Evolutionary conservation across 2,888 invertebrate species (phyloP), one percentile per base, ranked within the genome.

Genomic region (Gandaritis pyraliata): DNA sequence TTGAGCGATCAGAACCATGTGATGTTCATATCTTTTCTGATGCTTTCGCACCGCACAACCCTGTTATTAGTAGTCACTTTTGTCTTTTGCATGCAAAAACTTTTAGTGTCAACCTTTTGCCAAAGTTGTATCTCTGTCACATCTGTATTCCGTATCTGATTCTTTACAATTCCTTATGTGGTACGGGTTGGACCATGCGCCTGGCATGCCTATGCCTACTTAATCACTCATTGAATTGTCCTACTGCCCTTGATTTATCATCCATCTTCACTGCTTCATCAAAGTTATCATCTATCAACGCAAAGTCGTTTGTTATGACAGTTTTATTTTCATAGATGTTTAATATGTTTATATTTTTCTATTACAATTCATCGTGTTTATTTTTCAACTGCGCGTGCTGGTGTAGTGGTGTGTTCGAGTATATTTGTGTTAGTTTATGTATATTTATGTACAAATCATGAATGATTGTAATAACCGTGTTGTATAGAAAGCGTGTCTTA

Each of bases 401-500:
- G 1, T 45, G 45, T 41, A 12, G 38, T 33, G n/a, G n/a, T 47
- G 47, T 53, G 13, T 51, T 39, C 29, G 50, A 50, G 36, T 36
- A 33, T 41, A 18, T 10, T 16, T 41, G 41, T 23, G 7, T 47
- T 47, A 47, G n/a, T 53, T 10, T 16, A 52, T 48, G 30, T 53
- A 12, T 18, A 38, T 30, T 43, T 30, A 50, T 29, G 41, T 33
- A 29, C 46, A 29, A 45, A 47, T 47, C 41, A 55, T 58, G 58
- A 55, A 51, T 64, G 45, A 52, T 49, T 52, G 50, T 63, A 59
- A 70, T 67, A 70, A 63, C 67, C 66, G 65, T 57, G 70, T 65
- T 66, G 67, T 56, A 72, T 67, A 76, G 79, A 80, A 81, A 81
- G 80, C 79, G 82, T 79, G 70, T 74, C 71, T 78, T 66, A 65